Conservation (phyloP, 2,888 invertebrate species). For the Harpagoxenus sublaevis region DNA sequence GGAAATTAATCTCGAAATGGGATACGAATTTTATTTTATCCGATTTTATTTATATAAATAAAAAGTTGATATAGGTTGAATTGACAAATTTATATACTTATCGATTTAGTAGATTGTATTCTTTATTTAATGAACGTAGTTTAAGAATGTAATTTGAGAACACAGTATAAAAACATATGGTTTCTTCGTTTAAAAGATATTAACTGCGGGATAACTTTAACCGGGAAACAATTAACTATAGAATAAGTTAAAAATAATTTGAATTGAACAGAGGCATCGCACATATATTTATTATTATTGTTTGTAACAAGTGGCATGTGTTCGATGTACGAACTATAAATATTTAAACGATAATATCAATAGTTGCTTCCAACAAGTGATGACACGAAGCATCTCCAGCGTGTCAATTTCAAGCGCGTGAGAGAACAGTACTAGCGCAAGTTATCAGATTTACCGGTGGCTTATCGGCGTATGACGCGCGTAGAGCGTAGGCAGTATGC, state of each 20-base stretch:
- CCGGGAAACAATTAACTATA: neutral
- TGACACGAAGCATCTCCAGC: conserved; percentile 56
- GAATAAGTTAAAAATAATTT: neutral
- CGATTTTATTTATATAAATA: neutral
- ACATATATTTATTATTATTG: neutral
- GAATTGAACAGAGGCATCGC: fast-evolving
- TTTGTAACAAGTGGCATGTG: neutral
- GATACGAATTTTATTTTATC: neutral
- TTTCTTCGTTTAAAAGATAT: neutral
- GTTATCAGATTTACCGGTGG: conserved; percentile 74
- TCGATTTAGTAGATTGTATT: neutral
- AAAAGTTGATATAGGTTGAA: neutral
- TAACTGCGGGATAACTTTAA: neutral
- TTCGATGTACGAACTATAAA: neutral
- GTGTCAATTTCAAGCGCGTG: conserved; percentile 68
- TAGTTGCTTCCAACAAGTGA: conserved; percentile 8
- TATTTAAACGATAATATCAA: conserved; percentile 17
- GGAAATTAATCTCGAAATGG: conserved; percentile 5
- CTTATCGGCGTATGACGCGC: conserved; percentile 67
- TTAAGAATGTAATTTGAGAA: neutral
- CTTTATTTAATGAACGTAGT: neutral
- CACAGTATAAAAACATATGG: neutral
- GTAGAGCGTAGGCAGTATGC: conserved; percentile 28
- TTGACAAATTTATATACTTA: neutral
- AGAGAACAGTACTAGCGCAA: conserved; percentile 65